phyloP scores from a whole-genome alignment of 2,113 vertebrate genomes.

The Cyprinodon variegatus region DNA sequence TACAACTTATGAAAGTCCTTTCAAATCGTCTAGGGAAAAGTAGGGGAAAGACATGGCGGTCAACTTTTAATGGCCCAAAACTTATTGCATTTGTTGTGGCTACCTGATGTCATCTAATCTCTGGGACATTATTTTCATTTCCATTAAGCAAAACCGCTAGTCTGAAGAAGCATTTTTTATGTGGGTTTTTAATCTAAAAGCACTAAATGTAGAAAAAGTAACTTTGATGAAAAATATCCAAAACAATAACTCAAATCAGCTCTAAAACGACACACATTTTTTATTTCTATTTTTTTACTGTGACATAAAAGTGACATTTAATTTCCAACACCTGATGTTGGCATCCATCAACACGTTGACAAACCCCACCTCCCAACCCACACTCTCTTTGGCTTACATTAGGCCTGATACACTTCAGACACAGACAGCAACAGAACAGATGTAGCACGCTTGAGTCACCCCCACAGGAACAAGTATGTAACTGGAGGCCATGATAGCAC shows the following conservation, averaged over 20 bases:
- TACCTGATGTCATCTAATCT: slow-evolving; percentile 1
- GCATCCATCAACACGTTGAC: slow-evolving; percentile 14
- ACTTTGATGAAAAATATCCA: slow-evolving; percentile 14
- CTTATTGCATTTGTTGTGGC: not conserved
- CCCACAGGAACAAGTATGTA: slow-evolving; percentile 69
- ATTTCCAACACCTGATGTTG: not conserved
- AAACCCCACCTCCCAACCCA: too few species aligned
- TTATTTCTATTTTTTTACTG: not conserved
- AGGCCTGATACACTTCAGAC: slow-evolving; percentile 67
- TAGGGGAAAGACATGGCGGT: slow-evolving; percentile 15
- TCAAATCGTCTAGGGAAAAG: slow-evolving; percentile 12
- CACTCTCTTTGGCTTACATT: slow-evolving; percentile 1
- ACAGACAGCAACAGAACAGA: slow-evolving; percentile 72
- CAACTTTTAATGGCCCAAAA: slow-evolving; percentile 4
- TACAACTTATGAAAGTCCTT: slow-evolving; percentile 14
- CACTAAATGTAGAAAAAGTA: slow-evolving; percentile 6
- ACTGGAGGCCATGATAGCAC: slow-evolving; percentile 70
- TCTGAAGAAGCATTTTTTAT: slow-evolving; percentile 14
- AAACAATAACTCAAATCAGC: not conserved
- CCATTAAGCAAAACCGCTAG: not conserved
- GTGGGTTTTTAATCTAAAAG: slow-evolving; percentile 19
- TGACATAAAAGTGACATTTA: not conserved
- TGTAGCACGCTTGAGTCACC: slow-evolving; percentile 72
- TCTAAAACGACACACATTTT: not conserved
- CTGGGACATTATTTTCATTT: not conserved